Base-by-base conservation (phyloP, 2,888 invertebrate species). In the Buathra laborator region DNA sequence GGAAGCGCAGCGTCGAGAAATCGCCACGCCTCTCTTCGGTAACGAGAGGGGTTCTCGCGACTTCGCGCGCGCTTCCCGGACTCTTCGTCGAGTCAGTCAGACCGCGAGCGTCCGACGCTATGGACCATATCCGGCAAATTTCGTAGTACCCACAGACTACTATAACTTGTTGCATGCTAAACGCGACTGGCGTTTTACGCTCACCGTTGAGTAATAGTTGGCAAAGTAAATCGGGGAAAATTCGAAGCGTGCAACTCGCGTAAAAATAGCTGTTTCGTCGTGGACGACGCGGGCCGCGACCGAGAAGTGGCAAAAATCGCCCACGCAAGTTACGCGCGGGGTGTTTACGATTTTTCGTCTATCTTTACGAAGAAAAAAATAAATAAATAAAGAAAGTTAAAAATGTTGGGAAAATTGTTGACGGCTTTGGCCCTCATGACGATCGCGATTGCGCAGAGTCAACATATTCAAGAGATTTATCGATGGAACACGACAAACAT, bases 401-500 rank as follows among this genome's bases (percentile, higher is more conserved):
- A 24, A 43, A 88, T 85, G 88, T 32, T 87, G 66, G 70, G 68
- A 66, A 71, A 67, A 64, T 72, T 88, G 67, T n/a, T 79, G 64
- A 12, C 86, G 9, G n/a, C 87, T 12, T 56, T 88, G 5, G 74
- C 85, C 37, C 59, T 88, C 6, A 12, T 88, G 46, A 70, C 85
- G 14, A 71, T 78, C 12, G 77, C 86, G 1, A 85, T 80, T 3
- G 44, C 64, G 16, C 87, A 87, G 29, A 90, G 93, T 77, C 93
- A 89, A 91, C 95, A 96, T 91, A 97, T 97, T 93, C 95, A 95
- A 83, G 97, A 96, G 46, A 95, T 96, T 83, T 96, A 96, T 94
- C 96, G 97, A 94, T 97, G 97, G 97, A 96, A 95, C 91, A 95
- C 95, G 86, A 94, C 97, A 86, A 96, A 97, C 91, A 96, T 96